These are phyloP conservation scores for Salmo trutta DNA, from an alignment of 2,797 vertebrate genomes.

Conservation along the genomic window DNA sequence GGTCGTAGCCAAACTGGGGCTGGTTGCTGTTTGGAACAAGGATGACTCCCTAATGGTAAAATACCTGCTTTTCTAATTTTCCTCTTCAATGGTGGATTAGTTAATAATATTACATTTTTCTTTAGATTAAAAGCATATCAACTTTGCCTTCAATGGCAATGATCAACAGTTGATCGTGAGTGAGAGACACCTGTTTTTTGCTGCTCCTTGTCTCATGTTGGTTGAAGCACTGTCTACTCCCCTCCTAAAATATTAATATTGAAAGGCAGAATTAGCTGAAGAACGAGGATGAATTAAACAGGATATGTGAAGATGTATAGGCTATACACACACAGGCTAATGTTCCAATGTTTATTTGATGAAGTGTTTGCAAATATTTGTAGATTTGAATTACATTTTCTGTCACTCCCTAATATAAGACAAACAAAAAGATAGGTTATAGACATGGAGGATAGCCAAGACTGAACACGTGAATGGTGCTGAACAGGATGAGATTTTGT, in stretches of 20 bases:
- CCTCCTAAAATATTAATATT: background rate
- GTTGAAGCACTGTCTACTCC: background rate
- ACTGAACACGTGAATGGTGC: background rate
- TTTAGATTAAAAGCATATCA: too few species aligned
- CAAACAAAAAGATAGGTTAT: too few species aligned
- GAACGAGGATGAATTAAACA: background rate
- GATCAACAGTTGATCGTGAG: background rate
- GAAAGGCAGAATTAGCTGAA: background rate
- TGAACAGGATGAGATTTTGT: background rate
- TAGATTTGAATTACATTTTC: background rate
- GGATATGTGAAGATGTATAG: background rate
- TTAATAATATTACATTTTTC: too few species aligned
- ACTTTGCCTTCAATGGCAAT: background rate
- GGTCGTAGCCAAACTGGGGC: conserved; percentile 75
- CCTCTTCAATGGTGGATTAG: background rate
- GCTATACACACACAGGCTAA: background rate
- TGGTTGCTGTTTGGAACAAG: conserved; percentile 80
- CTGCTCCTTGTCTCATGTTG: background rate
- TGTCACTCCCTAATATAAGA: background rate
- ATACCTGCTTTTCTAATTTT: background rate
- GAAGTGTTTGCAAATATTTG: background rate
- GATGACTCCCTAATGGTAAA: conserved; percentile 84
- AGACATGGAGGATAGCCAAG: background rate
- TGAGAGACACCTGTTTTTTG: background rate
- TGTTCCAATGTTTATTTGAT: background rate